Percentiles rank a stretch among this genome's conserved stretches.
These are phyloP conservation scores for Alloplasta piceator DNA, from an alignment of 2,888 invertebrate species.

Conservation along the genomic window DNA sequence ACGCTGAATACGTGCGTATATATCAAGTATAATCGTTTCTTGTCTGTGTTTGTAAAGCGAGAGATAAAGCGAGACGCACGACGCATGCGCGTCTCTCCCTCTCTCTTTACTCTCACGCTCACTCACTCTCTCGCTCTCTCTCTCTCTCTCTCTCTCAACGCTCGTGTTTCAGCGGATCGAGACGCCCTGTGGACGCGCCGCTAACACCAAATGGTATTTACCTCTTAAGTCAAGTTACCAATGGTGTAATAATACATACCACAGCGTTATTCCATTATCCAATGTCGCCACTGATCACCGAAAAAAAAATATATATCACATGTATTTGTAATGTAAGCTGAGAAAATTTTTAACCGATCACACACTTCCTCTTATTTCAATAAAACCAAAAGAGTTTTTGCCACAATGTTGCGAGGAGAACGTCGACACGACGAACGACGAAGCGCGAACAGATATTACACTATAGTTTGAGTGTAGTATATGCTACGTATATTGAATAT, in stretches of 20 bases:
- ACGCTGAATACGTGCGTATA: background rate
- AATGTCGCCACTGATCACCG: constrained; percentile 27
- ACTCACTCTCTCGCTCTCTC: constrained; percentile 23
- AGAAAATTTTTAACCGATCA: background rate
- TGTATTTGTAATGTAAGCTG: background rate
- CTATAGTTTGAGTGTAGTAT: constrained; percentile 48
- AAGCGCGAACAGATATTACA: constrained; percentile 54
- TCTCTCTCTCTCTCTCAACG: constrained; percentile 45
- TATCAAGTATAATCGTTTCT: background rate
- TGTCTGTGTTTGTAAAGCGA: constrained; percentile 10
- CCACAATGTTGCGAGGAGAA: constrained; percentile 31
- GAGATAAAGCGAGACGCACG: constrained; percentile 47
- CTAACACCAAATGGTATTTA: constrained; percentile 52
- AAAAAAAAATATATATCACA: background rate
- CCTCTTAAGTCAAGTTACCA: constrained; percentile 53
- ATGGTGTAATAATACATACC: constrained; percentile 8
- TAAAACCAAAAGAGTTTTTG: background rate
- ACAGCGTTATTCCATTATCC: constrained; percentile 52
- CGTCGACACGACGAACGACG: constrained; percentile 45
- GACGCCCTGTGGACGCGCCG: constrained; percentile 57
- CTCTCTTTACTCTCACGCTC: constrained; percentile 16
- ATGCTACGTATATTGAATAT: constrained; percentile 23
- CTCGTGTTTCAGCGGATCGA: constrained; percentile 26
- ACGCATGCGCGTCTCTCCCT: constrained; percentile 52
- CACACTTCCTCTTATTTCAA: background rate